Evolutionary conservation across 2,797 vertebrate species (phyloP), one percentile per base, ranked within the genome.

Genomic region (Megalops cyprinoides): DNA sequence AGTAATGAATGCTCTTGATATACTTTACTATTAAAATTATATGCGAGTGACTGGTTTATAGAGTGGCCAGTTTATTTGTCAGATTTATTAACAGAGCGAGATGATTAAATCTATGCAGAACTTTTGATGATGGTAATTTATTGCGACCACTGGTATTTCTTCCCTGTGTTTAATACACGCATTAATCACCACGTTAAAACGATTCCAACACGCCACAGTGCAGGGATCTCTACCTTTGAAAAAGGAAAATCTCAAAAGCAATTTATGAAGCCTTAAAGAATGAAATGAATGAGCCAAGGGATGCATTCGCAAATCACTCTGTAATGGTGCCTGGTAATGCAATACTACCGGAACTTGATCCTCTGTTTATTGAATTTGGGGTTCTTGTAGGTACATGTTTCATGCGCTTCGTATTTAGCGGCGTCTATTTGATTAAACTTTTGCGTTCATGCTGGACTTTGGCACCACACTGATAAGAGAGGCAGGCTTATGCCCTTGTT

Each of bases 221-320:
- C 58, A 48, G 18, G 49, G 53, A 88, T 84, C 74, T 81, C 83
- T 79, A 81, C 76, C 85, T 80, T 78, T 31, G 83, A 53, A 80
- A 74, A 42, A 79, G 44, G 44, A 55, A 49, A 84, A 83, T 89
- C 89, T 92, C 86, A 84, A 80, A 90, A 90, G 89, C 91, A 85
- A 89, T 92, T 90, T 92, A 90, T 87, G 85, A 83, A 84, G 88
- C 90, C 90, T 90, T 88, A 86, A 87, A 88, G 83, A 92, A 92
- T 92, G 85, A 90, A 90, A 90, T 87, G 60, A 92, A 90, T 85
- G 90, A 90, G 87, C 88, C 86, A 83, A 89, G 91, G 87, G 90
- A 91, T 89, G 89, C 86, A 67, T 93, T 91, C 87, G 87, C 86
- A 92, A 90, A 90, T 91, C 83, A 84, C 89, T 91, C 90, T 88